Conservation (phyloP, 2,888 invertebrate species). For the Entomobrya multifasciata region DNA sequence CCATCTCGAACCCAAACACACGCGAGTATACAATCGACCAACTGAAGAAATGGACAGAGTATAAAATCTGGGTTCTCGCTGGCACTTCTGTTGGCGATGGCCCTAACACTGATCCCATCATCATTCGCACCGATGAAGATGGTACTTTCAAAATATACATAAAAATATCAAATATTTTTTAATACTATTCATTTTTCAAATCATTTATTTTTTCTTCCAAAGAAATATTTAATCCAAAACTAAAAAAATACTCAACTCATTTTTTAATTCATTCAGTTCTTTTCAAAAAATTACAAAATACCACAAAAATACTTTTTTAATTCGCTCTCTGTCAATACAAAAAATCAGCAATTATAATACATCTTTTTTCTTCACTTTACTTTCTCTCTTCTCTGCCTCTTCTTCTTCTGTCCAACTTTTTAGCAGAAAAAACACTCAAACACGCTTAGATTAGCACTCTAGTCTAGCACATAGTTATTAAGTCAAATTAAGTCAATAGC, state of each 20-base stretch:
- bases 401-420: constrained; percentile 45
- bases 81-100: constrained; percentile 98
- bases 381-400: constrained; percentile 31
- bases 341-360: not conserved
- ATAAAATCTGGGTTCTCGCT: constrained; percentile 97
- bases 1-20: constrained; percentile 85
- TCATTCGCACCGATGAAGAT: constrained; percentile 97
- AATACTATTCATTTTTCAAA: constrained; percentile 42
- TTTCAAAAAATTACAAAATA: constrained; percentile 29
- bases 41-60: constrained; percentile 96
- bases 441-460: constrained; percentile 33
- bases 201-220: constrained; percentile 27
- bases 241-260: constrained; percentile 34
- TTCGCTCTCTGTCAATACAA: constrained; percentile 45
- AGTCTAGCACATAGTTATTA: constrained; percentile 2
- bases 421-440: constrained; percentile 31
- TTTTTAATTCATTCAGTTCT: constrained; percentile 45
- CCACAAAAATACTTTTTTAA: constrained; percentile 18
- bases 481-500: not conserved
- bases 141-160: constrained; percentile 88
- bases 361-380: constrained; percentile 23
- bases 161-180: constrained; percentile 45
- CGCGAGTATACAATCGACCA: constrained; percentile 92
- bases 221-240: constrained; percentile 18
- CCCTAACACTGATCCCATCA: constrained; percentile 94